Evolutionary conservation across 2,797 vertebrate genomes (phyloP).

Genomic region (Ataeniobius toweri): DNA sequence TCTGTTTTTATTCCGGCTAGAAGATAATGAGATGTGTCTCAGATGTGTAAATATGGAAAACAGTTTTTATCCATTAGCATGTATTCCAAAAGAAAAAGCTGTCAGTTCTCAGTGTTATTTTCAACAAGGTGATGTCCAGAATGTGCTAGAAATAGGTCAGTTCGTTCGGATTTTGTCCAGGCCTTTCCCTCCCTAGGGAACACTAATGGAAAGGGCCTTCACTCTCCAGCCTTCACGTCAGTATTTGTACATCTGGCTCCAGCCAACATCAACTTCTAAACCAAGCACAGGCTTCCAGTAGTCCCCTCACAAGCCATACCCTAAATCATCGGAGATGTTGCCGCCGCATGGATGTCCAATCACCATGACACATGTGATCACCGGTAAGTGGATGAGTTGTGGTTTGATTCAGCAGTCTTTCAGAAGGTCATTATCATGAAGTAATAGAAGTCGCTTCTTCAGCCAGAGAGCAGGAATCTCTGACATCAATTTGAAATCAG

Average conservation of each 20-base stretch:
- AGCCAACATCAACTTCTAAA: constrained; percentile 63
- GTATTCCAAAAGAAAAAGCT: constrained; percentile 50
- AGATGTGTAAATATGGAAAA: constrained; percentile 40
- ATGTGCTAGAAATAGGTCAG: constrained; percentile 57
- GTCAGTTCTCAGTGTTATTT: constrained; percentile 39
- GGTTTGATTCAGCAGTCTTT: constrained; percentile 35
- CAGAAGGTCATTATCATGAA: constrained; percentile 54
- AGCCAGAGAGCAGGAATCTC: constrained; percentile 21
- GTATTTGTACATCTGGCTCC: constrained; percentile 50
- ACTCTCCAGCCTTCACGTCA: constrained; percentile 61
- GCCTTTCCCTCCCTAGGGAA: constrained; percentile 52
- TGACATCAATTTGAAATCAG: constrained; percentile 23
- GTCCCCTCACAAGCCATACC: constrained; percentile 49
- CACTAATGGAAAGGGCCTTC: constrained; percentile 70
- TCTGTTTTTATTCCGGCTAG: constrained; percentile 20
- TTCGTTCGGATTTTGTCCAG: constrained; percentile 48
- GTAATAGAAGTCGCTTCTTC: constrained; percentile 39
- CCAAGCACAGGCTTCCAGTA: constrained; percentile 51
- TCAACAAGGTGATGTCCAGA: constrained; percentile 50
- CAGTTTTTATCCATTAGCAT: constrained; percentile 56
- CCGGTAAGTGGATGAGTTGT: constrained; percentile 26
- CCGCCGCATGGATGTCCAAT: constrained; percentile 43
- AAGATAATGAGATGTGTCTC: constrained; percentile 12
- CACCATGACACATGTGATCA: constrained; percentile 43
- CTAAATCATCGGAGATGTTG: constrained; percentile 46